Evolutionary conservation across 2,797 vertebrate species (phyloP), one percentile per base, ranked within the genome.

Genomic region (Rallus crepitans): DNA sequence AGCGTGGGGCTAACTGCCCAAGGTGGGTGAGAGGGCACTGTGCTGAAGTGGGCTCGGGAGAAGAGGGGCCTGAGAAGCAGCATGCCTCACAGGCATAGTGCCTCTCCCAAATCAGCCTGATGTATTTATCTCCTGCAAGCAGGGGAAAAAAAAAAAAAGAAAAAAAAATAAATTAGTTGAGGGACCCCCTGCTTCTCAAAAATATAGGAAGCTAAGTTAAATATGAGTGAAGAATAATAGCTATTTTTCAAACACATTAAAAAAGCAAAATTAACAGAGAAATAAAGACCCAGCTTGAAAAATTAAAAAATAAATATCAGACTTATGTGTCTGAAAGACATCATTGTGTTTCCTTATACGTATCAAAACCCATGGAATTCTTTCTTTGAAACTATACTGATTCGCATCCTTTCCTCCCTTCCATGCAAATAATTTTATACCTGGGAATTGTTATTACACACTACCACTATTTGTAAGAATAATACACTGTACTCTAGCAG

Each of bases 1-100:
- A 53, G 17, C 1, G 0, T 0, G 1, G 75, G 13, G 12, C 50
- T 42, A 53, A 55, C 17, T 21, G 63, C 33, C 42, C 2, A 1
- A 16, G 39, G 23, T 13, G 5, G 3, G 17, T 6, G 3, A 40
- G 28, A 89, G 14, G 15, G 50, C 18, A n/a, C 48, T 33, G 17
- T 4, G 3, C 20, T 1, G 1, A 23, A 55, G 33, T 21, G 30
- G 21, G 19, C 37, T 47, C 1, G 1, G 31, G 28, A 75, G 12
- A 50, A 59, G 57, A 37, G 8, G 6, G 42, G 42, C 11, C 42
- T 20, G 18, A 79, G 53, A 64, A 40, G 39, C 15, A 27, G 27
- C 31, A 33, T 17, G 31, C 14, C 5, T 45, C 31, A 7, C 23
- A n/a, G 37, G 31, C 7, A 63, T 23, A 37, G 50, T 1, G 1